Evolutionary conservation across 2,113 vertebrate genomes (phyloP).

Genomic region (Ammodramus savannarum): DNA sequence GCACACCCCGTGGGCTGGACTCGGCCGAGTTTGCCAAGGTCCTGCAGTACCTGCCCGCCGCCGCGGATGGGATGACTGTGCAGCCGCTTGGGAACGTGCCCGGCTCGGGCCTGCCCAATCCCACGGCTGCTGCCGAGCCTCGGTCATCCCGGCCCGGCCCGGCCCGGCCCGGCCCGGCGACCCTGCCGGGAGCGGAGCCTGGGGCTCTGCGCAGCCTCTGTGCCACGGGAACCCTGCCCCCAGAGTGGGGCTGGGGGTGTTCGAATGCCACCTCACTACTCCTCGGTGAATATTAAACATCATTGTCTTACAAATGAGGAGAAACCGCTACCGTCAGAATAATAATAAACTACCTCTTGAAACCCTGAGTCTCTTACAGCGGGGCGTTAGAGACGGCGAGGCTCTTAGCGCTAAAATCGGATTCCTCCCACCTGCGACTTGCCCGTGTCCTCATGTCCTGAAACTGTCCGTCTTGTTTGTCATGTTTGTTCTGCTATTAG

Average conservation of each 20-base stretch:
- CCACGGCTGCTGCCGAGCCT: too few species aligned
- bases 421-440: slow-evolving; percentile 7
- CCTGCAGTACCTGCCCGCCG: not conserved
- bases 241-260: not conserved
- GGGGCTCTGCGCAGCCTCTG: not conserved
- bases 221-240: not conserved
- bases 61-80: not conserved
- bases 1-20: not conserved
- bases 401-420: not conserved
- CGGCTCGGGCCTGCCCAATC: not conserved
- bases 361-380: not conserved
- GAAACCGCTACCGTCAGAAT: not conserved
- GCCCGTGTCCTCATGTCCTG: not conserved
- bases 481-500: not conserved
- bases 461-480: not conserved
- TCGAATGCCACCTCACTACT: not conserved
- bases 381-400: not conserved
- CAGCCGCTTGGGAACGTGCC: not conserved
- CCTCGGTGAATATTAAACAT: slow-evolving; percentile 27
- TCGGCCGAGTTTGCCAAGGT: not conserved
- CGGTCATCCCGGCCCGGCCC: too few species aligned
- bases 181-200: not conserved
- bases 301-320: slow-evolving; percentile 16
- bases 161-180: not conserved
- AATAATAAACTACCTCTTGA: not conserved